phyloP scores from a whole-genome alignment of 2,113 vertebrate species.

The Equus quagga region DNA sequence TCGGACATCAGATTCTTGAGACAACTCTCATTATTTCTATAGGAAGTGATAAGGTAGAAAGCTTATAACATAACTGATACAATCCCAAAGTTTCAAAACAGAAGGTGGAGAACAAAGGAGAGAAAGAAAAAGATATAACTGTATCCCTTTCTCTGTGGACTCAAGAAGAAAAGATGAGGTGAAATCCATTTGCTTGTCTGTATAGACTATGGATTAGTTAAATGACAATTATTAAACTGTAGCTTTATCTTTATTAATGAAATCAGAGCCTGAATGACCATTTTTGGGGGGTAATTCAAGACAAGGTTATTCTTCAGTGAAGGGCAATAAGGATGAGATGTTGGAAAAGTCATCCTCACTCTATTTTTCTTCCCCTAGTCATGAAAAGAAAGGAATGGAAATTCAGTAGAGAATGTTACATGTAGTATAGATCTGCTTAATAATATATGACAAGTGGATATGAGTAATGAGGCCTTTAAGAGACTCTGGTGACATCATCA shows the following conservation, averaged over 20 bases:
- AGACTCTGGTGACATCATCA: conserved; percentile 67
- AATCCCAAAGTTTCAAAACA: conserved; percentile 20
- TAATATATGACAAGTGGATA: conserved; percentile 71
- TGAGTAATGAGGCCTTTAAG: conserved; percentile 70
- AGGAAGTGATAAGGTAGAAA: conserved; percentile 28
- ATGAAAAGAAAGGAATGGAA: conserved; percentile 54
- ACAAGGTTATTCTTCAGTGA: conserved; percentile 64
- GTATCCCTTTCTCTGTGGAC: neutral
- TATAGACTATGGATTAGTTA: conserved; percentile 51
- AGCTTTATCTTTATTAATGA: conserved; percentile 69
- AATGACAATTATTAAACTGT: conserved; percentile 74
- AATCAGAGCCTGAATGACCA: conserved; percentile 63
- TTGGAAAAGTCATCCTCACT: conserved; percentile 52
- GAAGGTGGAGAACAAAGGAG: neutral
- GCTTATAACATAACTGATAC: neutral
- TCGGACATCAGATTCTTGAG: neutral
- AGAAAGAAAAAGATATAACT: neutral
- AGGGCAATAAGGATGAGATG: conserved; percentile 60
- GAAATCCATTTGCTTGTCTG: conserved; percentile 61
- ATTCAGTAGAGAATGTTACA: conserved; percentile 41
- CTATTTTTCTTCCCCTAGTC: conserved; percentile 69
- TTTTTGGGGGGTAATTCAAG: conserved; percentile 51
- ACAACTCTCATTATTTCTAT: neutral
- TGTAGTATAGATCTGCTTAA: conserved; percentile 68
- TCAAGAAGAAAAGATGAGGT: conserved; percentile 45